Evolutionary conservation across 2,888 invertebrate species (phyloP).

Genomic region (Catocala sponsa): DNA sequence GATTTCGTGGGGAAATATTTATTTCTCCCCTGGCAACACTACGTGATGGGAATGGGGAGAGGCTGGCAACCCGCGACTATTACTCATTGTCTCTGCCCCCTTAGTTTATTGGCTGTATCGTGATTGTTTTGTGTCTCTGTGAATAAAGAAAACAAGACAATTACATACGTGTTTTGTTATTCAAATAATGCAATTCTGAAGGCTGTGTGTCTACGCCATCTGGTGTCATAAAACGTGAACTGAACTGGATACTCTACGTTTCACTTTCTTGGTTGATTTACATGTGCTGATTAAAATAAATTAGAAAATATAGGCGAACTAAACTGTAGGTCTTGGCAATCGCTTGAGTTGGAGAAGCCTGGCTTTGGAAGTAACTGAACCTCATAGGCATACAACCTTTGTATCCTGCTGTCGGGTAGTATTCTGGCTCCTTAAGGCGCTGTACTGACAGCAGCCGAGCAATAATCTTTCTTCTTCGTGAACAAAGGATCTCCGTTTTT

Average conservation of each 20-base stretch:
- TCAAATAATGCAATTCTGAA: not conserved
- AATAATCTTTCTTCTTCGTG: too few relatives aligned
- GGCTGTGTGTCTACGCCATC: not conserved
- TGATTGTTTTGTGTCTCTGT: slow-evolving; percentile 52
- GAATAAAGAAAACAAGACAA: slow-evolving; percentile 21
- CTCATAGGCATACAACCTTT: too few relatives aligned
- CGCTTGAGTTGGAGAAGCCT: too few relatives aligned
- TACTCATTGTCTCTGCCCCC: slow-evolving; percentile 65
- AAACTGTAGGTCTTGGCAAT: too few relatives aligned
- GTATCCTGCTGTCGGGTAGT: too few relatives aligned
- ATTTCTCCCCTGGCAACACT: slow-evolving; percentile 81
- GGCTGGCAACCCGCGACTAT: slow-evolving; percentile 64
- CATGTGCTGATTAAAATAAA: too few relatives aligned
- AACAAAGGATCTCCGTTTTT: too few relatives aligned
- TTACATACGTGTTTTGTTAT: not conserved
- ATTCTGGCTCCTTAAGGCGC: too few relatives aligned
- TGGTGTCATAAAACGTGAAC: not conserved
- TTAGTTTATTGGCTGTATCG: slow-evolving; percentile 53
- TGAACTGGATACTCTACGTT: not conserved
- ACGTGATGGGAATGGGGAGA: slow-evolving; percentile 75
- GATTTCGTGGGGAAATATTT: slow-evolving; percentile 75
- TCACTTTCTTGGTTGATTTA: too few relatives aligned
- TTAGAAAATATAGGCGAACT: too few relatives aligned
- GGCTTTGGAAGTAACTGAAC: too few relatives aligned
- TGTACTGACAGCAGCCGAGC: too few relatives aligned